These are phyloP conservation scores for Sycophila sp. DNA, from an alignment of 1,140 invertebrate genomes.

Conservation along the genomic window DNA sequence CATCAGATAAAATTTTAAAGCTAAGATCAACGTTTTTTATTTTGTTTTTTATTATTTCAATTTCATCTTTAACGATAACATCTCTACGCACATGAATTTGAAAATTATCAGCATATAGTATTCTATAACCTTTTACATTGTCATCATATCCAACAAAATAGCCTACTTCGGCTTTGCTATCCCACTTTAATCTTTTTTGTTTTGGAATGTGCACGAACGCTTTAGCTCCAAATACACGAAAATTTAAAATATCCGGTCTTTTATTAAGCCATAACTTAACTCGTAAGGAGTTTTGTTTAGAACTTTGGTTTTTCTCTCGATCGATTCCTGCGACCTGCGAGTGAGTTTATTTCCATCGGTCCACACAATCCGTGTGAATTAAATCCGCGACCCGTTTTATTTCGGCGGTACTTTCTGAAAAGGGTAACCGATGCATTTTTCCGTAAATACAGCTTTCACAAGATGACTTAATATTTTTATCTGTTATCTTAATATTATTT, in stretches of 20 bases:
- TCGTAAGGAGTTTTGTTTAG: conserved; percentile 49
- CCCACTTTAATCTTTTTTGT: not conserved
- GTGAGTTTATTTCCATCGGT: conserved; percentile 47
- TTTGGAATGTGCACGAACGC: conserved; percentile 30
- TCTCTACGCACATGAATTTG: not conserved
- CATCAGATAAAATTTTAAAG: too few relatives aligned
- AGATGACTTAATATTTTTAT: too few relatives aligned
- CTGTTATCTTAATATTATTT: too few relatives aligned
- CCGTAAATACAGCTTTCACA: too few relatives aligned
- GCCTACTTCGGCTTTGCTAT: not conserved
- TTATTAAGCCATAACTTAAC: conserved; percentile 49
- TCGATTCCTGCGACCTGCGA: conserved; percentile 35
- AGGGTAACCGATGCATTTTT: too few relatives aligned
- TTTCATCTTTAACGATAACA: not conserved
- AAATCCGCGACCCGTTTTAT: too few relatives aligned
- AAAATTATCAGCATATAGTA: not conserved
- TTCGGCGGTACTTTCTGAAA: too few relatives aligned
- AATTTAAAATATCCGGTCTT: conserved; percentile 41
- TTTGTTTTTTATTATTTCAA: too few relatives aligned
- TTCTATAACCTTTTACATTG: not conserved
- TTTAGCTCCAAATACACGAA: conserved; percentile 24
- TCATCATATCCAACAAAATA: not conserved
- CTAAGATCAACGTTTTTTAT: too few relatives aligned
- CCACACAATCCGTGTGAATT: too few relatives aligned
- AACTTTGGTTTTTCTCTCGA: conserved; percentile 39